Percentiles rank a stretch among this genome's conserved stretches.
These are phyloP conservation scores for Prietella phreatophila DNA, from an alignment of 2,113 vertebrate species.

Conservation along the genomic window DNA sequence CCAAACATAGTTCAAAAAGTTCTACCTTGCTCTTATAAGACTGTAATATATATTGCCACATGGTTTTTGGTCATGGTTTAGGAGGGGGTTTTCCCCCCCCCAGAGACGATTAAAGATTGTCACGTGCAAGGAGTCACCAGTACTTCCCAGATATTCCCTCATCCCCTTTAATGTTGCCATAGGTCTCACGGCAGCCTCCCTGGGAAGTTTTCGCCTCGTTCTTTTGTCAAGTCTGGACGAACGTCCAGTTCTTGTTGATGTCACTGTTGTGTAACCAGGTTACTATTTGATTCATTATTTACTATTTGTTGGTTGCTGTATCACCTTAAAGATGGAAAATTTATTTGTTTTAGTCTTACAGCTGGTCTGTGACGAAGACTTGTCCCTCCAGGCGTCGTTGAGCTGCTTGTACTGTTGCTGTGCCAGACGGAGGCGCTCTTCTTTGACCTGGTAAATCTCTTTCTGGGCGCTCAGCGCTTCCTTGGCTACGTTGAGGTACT, in stretches of 20 bases:
- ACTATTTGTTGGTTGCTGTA: neutral
- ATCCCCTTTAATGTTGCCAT: neutral
- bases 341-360: constrained; percentile 74
- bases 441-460: constrained; percentile 97
- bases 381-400: constrained; percentile 90
- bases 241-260: neutral
- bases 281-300: neutral
- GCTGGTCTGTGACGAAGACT: constrained; percentile 90
- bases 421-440: constrained; percentile 88
- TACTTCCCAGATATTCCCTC: no score
- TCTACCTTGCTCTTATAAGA: neutral
- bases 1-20: neutral
- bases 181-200: no score
- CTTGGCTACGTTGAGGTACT: constrained; percentile 90
- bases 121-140: no score
- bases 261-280: neutral
- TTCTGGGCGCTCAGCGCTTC: constrained; percentile 92
- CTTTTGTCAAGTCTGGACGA: no score
- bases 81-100: neutral
- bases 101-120: no score
- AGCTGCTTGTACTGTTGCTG: constrained; percentile 94
- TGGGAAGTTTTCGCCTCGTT: neutral
- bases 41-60: neutral
- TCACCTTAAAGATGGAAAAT: neutral
- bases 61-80: neutral